Percentiles rank a stretch among this genome's conserved stretches.
Conservation (phyloP, 2,888 invertebrate species). For the Tenthredo notha region DNA sequence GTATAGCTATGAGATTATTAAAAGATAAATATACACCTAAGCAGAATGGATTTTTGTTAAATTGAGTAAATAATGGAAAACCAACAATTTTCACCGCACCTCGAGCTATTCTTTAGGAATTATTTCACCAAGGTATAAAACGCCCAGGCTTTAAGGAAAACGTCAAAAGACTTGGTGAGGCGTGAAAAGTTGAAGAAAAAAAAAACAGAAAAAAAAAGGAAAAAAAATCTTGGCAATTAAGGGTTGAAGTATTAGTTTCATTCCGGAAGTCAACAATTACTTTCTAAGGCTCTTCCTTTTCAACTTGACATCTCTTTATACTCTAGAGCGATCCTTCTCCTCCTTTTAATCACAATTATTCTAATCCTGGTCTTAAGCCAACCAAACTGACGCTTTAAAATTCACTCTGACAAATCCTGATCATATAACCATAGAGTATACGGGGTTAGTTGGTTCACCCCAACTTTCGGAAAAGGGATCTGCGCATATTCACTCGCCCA, state of each 20-base stretch:
- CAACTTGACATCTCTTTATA: background rate
- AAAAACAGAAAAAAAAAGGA: background rate
- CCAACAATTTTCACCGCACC: constrained; percentile 4
- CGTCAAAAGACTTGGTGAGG: background rate
- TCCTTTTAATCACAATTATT: background rate
- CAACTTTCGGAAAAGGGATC: background rate
- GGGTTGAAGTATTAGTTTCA: background rate
- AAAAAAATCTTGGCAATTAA: background rate
- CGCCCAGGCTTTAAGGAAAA: background rate
- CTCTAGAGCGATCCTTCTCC: background rate
- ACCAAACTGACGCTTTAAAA: background rate
- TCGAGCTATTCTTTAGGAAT: constrained; percentile 6
- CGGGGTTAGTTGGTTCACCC: background rate
- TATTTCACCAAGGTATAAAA: background rate
- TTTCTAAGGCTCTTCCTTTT: background rate
- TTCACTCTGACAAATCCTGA: background rate
- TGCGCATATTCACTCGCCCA: constrained; percentile 21
- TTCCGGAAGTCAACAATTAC: background rate
- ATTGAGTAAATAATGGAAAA: background rate
- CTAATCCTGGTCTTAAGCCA: constrained; percentile 33
- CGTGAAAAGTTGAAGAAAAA: background rate
- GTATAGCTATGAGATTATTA: background rate
- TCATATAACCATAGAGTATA: background rate
- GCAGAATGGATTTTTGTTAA: background rate
- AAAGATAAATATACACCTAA: background rate